Conservation (phyloP, 1,140 invertebrate genomes). For the Liolophura sinensis region DNA sequence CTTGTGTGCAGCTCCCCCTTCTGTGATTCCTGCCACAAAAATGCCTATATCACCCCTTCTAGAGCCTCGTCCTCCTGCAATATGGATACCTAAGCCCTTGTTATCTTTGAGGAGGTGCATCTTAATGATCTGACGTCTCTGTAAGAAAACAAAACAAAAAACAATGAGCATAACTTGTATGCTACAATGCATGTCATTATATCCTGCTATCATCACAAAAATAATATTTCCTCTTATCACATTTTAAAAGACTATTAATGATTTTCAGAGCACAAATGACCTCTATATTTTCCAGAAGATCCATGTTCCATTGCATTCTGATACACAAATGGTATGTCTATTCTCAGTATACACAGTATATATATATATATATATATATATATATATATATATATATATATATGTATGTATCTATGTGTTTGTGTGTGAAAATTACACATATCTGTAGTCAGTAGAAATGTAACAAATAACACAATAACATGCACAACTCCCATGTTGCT, state of each 20-base stretch:
- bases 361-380: no score
- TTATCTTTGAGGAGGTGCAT: slow-evolving; percentile 70
- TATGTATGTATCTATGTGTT: no score
- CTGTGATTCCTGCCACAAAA: slow-evolving; percentile 80
- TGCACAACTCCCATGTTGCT: no score
- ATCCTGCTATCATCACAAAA: neutral
- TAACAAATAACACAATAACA: no score
- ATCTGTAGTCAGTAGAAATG: no score
- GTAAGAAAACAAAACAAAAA: slow-evolving; percentile 14
- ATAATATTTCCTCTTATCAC: neutral
- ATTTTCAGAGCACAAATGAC: neutral
- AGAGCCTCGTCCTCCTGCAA: slow-evolving; percentile 73
- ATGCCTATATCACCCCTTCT: slow-evolving; percentile 75
- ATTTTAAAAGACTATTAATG: neutral
- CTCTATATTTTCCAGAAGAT: neutral
- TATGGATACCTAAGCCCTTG: slow-evolving; percentile 81
- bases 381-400: no score
- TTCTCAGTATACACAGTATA: no score
- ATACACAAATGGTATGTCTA: no score
- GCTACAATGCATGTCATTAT: neutral
- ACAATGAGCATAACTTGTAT: neutral
- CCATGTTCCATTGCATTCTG: no score
- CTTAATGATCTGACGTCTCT: slow-evolving; percentile 42
- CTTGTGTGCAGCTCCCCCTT: slow-evolving; percentile 77
- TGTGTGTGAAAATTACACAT: no score